Evolutionary conservation across 2,113 vertebrate genomes (phyloP).

Genomic region (Siniperca chuatsi): DNA sequence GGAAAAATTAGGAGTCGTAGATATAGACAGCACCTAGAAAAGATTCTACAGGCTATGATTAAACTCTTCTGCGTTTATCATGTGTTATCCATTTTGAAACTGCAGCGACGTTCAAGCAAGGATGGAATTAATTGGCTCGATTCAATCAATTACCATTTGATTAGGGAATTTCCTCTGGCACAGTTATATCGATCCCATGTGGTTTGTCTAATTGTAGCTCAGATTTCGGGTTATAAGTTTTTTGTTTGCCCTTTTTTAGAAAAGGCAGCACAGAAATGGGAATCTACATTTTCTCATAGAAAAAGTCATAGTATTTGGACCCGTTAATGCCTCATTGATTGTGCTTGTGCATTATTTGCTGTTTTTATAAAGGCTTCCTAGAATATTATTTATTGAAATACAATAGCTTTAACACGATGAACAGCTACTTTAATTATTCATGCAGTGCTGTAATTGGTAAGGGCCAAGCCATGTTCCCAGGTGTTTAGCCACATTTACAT

Average conservation of each 20-base stretch:
- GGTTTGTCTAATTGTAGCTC: conserved; percentile 19
- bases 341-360: too few relatives aligned
- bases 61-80: not conserved
- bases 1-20: not conserved
- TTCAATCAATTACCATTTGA: conserved; percentile 30
- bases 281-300: not conserved
- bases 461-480: conserved; percentile 16
- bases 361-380: conserved; percentile 32
- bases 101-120: not conserved
- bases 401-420: conserved; percentile 53
- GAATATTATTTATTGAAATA: conserved; percentile 65
- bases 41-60: not conserved
- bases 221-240: conserved; percentile 1
- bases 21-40: not conserved
- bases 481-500: conserved; percentile 52
- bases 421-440: conserved; percentile 69
- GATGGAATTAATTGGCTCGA: conserved; percentile 19
- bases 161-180: conserved; percentile 29
- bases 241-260: not conserved
- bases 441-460: conserved; percentile 49
- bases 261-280: not conserved
- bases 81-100: not conserved
- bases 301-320: not conserved
- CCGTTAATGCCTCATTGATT: not conserved
- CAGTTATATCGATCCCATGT: conserved; percentile 3